These are phyloP conservation scores for Ophraella communa DNA, from an alignment of 2,888 invertebrate genomes.

Conservation along the genomic window DNA sequence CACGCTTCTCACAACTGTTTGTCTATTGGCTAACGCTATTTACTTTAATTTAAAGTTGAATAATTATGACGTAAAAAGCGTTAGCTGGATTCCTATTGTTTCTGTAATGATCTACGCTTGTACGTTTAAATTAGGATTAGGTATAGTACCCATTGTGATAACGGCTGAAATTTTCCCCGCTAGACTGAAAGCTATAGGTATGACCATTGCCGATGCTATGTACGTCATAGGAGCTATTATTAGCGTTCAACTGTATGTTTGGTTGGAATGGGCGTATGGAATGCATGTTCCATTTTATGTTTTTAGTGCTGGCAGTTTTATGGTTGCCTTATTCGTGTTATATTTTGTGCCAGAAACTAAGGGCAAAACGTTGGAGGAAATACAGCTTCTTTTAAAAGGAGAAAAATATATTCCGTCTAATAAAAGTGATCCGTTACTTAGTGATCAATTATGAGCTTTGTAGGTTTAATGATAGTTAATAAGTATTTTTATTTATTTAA, in stretches of 20 bases:
- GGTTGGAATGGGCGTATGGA: slow-evolving; percentile 46
- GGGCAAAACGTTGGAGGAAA: slow-evolving; percentile 36
- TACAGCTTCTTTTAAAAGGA: slow-evolving; percentile 33
- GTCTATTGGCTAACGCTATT: slow-evolving; percentile 51
- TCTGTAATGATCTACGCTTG: slow-evolving; percentile 55
- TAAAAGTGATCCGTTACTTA: slow-evolving; percentile 18
- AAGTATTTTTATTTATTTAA: not conserved
- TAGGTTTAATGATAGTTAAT: not conserved
- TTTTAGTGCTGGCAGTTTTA: slow-evolving; percentile 44
- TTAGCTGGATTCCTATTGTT: slow-evolving; percentile 56
- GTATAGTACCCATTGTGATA: slow-evolving; percentile 56
- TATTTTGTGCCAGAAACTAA: slow-evolving; percentile 49
- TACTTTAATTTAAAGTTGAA: slow-evolving; percentile 53
- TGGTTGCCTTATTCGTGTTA: slow-evolving; percentile 47
- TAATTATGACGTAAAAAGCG: slow-evolving; percentile 45
- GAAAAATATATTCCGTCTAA: slow-evolving; percentile 10
- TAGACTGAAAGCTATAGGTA: slow-evolving; percentile 56
- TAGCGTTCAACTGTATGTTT: slow-evolving; percentile 52
- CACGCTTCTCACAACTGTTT: slow-evolving; percentile 50
- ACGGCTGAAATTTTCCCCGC: slow-evolving; percentile 58
- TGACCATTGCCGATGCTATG: slow-evolving; percentile 54
- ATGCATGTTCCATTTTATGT: slow-evolving; percentile 55
- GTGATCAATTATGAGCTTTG: not conserved
- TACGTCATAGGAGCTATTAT: slow-evolving; percentile 53
- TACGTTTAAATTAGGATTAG: slow-evolving; percentile 55